Conservation (phyloP, 2,888 invertebrate genomes). For the Allacma fusca region DNA sequence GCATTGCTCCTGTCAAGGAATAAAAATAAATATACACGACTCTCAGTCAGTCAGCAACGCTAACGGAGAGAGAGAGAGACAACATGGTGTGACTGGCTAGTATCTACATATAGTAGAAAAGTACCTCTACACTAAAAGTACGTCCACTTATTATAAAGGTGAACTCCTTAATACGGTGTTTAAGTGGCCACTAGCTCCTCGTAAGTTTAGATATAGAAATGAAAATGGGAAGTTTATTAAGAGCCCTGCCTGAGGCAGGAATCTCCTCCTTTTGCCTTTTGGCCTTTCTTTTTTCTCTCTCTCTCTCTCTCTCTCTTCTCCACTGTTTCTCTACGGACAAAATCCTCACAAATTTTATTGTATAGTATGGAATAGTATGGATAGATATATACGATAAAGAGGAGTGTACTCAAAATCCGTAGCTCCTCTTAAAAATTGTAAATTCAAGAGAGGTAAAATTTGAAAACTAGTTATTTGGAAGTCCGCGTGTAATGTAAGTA, state of each 20-base stretch:
- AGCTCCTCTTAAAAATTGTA: too few species aligned
- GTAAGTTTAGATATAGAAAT: not conserved
- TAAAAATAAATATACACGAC: slow-evolving; percentile 7
- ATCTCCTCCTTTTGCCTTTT: slow-evolving; percentile 33
- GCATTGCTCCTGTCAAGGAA: slow-evolving; percentile 16
- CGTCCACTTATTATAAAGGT: not conserved
- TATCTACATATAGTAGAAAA: not conserved
- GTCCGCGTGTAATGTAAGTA: too few species aligned
- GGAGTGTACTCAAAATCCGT: too few species aligned
- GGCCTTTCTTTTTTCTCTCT: slow-evolving; percentile 31
- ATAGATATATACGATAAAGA: too few species aligned
- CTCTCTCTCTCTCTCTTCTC: not conserved
- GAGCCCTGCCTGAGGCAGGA: slow-evolving; percentile 27
- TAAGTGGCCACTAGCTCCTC: slow-evolving; percentile 1
- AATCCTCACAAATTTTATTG: too few species aligned
- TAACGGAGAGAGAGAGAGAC: not conserved
- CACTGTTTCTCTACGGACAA: too few species aligned
- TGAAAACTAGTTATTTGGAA: too few species aligned
- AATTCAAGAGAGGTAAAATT: too few species aligned
- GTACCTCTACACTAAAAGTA: not conserved
- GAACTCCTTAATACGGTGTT: not conserved
- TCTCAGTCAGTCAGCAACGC: too few species aligned
- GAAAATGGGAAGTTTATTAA: slow-evolving; percentile 38
- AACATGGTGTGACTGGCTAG: not conserved
- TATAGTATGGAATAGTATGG: too few species aligned